Conservation (phyloP, 2,888 invertebrate genomes). For the Drosophila vallismaia region DNA sequence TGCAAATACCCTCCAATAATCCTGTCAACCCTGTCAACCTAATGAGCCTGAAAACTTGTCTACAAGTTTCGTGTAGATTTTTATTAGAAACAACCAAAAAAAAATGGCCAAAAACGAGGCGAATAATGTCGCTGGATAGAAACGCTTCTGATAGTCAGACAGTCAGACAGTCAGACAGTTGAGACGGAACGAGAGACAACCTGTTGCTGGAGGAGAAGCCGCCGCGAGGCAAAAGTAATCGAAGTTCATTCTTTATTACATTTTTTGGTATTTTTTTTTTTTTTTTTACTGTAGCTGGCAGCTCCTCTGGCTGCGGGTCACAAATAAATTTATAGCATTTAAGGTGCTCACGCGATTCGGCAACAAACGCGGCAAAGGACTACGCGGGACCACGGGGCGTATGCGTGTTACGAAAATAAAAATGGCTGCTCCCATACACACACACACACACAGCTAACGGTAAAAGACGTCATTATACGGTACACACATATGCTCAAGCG, state of each 20-base stretch:
- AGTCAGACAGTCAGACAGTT: background rate
- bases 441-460: constrained; percentile 2
- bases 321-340: constrained; percentile 75
- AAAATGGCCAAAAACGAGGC: constrained; percentile 57
- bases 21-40: background rate
- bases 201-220: constrained; percentile 55
- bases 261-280: background rate
- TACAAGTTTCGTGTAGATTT: constrained; percentile 72
- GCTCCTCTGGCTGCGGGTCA: constrained; percentile 58
- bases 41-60: constrained; percentile 39
- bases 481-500: constrained; percentile 6
- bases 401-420: constrained; percentile 71
- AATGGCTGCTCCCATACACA: constrained; percentile 45
- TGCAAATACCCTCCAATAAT: no score
- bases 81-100: constrained; percentile 68
- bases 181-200: constrained; percentile 27
- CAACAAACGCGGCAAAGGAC: no score
- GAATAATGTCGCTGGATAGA: constrained; percentile 63
- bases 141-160: constrained; percentile 32
- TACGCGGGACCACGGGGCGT: constrained; percentile 40
- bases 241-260: constrained; percentile 64
- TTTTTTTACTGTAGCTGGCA: constrained; percentile 20
- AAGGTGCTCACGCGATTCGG: constrained; percentile 69
- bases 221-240: constrained; percentile 60
- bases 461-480: background rate